A percentile compares a stretch with the other conserved stretches of the same genome.
Conservation (phyloP, 2,888 invertebrate genomes). For the Calameuta filiformis region DNA sequence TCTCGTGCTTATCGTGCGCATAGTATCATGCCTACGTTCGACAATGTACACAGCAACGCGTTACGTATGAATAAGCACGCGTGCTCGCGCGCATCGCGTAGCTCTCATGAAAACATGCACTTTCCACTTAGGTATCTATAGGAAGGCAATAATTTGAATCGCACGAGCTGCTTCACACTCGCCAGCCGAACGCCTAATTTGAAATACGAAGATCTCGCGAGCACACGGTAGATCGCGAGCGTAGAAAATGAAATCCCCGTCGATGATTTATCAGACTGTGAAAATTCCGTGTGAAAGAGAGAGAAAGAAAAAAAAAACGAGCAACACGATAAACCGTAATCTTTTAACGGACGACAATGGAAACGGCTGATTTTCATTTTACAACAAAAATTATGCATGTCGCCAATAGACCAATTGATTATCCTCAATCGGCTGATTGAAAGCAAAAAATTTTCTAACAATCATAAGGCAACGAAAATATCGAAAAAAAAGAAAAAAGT, state of each 20-base stretch:
- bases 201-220: neutral
- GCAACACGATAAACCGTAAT: neutral
- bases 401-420: no score
- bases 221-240: neutral
- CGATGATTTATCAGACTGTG: neutral
- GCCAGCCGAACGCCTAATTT: neutral
- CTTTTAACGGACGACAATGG: neutral
- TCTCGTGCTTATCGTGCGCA: neutral
- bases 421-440: no score
- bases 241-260: neutral
- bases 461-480: fast-evolving
- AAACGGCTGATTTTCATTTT: neutral
- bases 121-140: neutral
- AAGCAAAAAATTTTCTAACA: neutral
- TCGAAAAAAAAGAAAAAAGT: neutral
- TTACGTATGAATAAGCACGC: neutral
- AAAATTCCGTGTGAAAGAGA: neutral
- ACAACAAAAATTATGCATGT: neutral
- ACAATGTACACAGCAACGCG: neutral
- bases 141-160: neutral
- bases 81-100: neutral
- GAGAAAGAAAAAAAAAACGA: neutral
- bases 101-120: neutral
- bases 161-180: neutral
- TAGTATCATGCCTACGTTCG: neutral